Evolutionary conservation across 1,140 invertebrate genomes (phyloP), one percentile per base, ranked within the genome.

Genomic region (Brachionus koreanus): DNA sequence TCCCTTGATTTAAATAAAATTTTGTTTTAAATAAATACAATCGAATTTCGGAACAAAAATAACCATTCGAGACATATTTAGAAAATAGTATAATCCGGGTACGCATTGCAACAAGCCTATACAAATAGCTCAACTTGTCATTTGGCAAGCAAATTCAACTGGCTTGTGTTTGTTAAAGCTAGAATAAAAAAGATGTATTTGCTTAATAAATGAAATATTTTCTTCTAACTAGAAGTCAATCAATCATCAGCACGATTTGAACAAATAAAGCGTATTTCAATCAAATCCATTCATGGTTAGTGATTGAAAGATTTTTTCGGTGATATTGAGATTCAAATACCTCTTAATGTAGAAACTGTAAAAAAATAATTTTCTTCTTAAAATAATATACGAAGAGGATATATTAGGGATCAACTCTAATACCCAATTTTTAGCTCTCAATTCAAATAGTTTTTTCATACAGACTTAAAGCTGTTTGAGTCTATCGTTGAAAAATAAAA

Each of bases 91-190:
- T 5, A 69, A 23, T n/a, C 16, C 39, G 16, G n/a, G 9, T n/a
- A 69, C 37, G 65, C 39, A 39, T 69, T 16, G 10, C 37, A 39
- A 9, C 10, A 6, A 23, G 65, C 39, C 65, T 69, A 9, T 39
- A 13, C 65, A 69, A 69, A 69, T 69, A 69, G 13, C 37, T 69
- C 65, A 39, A 69, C 33, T 69, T 69, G 65, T 69, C 65, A 37
- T 39, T 65, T 65, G 33, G 33, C 10, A 65, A 37, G 13, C 25
- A 65, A 65, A 33, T 33, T 33, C 13, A 33, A 23, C 25, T 65
- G 5, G n/a, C 2, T 19, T 37, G 16, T 69, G 35, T 69, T 69
- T 69, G 65, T 42, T 69, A 13, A 7, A 35, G 12, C 33, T 37
- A 9, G 10, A 19, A 19, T 69, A 16, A 42, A 16, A 42, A 39